phyloP scores from a whole-genome alignment of 2,113 vertebrate species.

The Apus apus region DNA sequence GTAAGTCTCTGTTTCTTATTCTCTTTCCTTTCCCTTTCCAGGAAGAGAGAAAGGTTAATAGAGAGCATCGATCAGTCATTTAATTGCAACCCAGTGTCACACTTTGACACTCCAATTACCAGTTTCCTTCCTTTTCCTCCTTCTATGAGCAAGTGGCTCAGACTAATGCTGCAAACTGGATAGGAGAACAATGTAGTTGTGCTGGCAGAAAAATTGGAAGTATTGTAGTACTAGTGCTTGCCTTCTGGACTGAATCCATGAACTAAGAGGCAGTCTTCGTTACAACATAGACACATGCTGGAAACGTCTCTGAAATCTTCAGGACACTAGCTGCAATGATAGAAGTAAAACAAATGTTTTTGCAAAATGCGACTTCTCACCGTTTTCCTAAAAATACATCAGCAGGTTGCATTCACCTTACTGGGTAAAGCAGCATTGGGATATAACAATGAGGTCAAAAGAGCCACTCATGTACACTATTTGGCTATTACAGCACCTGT shows the following conservation, averaged over 20 bases:
- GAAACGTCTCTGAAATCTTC: not conserved
- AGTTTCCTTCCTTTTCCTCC: not conserved
- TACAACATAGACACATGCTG: not conserved
- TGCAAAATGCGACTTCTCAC: not conserved
- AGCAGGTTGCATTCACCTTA: not conserved
- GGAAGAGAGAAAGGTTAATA: no score
- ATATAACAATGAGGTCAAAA: not conserved
- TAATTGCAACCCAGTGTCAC: no score
- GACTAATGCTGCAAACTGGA: not conserved
- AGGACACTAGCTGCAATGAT: not conserved
- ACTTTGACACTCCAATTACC: not conserved
- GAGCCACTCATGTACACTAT: rapidly evolving
- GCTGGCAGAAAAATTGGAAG: not conserved
- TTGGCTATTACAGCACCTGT: not conserved
- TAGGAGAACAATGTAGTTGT: not conserved
- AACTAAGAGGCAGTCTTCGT: not conserved
- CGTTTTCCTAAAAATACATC: not conserved
- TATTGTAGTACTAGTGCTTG: not conserved
- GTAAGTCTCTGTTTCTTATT: no score
- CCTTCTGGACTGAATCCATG: not conserved
- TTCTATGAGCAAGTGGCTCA: not conserved
- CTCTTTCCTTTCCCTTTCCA: no score
- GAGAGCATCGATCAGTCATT: no score
- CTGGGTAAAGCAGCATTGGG: not conserved
- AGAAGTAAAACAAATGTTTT: not conserved